Evolutionary conservation across 2,888 invertebrate genomes (phyloP).

Genomic region (Drosophila paranaensis): DNA sequence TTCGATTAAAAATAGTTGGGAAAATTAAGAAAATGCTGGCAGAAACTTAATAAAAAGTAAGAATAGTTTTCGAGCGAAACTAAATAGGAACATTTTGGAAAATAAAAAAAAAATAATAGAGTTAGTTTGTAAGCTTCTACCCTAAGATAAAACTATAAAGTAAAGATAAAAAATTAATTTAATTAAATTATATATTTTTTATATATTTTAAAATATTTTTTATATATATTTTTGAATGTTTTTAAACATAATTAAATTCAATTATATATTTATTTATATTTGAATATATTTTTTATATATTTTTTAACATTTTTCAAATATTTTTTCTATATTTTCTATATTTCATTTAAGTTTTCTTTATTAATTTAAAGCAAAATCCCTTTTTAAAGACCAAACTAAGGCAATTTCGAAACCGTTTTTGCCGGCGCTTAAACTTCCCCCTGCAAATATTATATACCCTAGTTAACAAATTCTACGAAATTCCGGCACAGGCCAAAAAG

Average conservation of each 20-base stretch:
- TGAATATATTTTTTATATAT: neutral
- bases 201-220: too few relatives aligned
- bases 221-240: too few relatives aligned
- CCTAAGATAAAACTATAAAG: neutral
- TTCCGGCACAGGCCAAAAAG: conserved; percentile 57
- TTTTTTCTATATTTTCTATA: neutral
- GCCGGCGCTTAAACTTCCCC: conserved; percentile 41
- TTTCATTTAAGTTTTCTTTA: too few relatives aligned
- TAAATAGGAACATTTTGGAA: too few relatives aligned
- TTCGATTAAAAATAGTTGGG: neutral
- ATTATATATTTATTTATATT: neutral
- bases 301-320: neutral
- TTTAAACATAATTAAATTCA: too few relatives aligned
- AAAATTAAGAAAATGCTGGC: neutral
- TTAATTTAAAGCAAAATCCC: neutral
- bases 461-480: conserved; percentile 49
- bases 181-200: too few relatives aligned
- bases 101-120: too few relatives aligned
- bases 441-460: conserved; percentile 6
- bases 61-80: neutral
- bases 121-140: too few relatives aligned
- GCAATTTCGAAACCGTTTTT: conserved; percentile 26
- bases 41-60: too few relatives aligned
- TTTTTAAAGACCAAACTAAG: neutral
- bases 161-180: neutral